Percentiles rank a stretch among this genome's conserved stretches.
phyloP scores from a whole-genome alignment of 2,888 invertebrate genomes.

The Cyclophora albipunctata region DNA sequence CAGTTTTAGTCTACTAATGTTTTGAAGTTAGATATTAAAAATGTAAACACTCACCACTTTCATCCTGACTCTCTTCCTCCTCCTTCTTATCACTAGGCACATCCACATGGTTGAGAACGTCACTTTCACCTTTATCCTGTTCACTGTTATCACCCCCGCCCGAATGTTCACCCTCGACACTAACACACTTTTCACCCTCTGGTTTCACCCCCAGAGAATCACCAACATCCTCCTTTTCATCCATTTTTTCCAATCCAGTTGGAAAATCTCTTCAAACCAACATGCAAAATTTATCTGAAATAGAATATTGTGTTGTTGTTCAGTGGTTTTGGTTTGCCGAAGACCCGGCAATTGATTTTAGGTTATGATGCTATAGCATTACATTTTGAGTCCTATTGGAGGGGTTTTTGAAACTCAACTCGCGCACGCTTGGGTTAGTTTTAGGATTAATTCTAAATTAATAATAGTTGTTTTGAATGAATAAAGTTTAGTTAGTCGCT shows the following conservation, averaged over 20 bases:
- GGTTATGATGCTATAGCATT: slow-evolving; percentile 46
- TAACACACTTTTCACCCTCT: slow-evolving; percentile 19
- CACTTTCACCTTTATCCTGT: slow-evolving; percentile 26
- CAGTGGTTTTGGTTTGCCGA: slow-evolving; percentile 7
- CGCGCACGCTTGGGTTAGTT: no score
- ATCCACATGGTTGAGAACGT: slow-evolving; percentile 53
- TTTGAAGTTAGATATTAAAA: no score
- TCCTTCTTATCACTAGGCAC: slow-evolving; percentile 24
- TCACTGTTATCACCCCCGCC: slow-evolving; percentile 18
- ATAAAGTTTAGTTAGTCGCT: no score
- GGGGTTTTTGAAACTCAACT: no score
- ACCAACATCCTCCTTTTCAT: slow-evolving; percentile 45
- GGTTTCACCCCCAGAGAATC: slow-evolving; percentile 25
- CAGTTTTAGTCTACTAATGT: no score
- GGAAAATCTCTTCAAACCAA: slow-evolving; percentile 29
- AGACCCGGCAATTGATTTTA: slow-evolving; percentile 57
- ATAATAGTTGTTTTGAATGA: no score
- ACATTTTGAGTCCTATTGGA: no score
- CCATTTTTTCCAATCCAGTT: slow-evolving; percentile 50
- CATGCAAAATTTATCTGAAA: slow-evolving; percentile 47
- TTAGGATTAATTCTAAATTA: no score
- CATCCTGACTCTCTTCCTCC: slow-evolving; percentile 25
- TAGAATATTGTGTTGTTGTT: slow-evolving; percentile 4
- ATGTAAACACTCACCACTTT: slow-evolving; percentile 23
- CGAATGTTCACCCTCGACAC: slow-evolving; percentile 4